Evolutionary conservation across 2,113 vertebrate genomes (phyloP), one percentile per base, ranked within the genome.

Genomic region (Forbesichthys papilliferus): DNA sequence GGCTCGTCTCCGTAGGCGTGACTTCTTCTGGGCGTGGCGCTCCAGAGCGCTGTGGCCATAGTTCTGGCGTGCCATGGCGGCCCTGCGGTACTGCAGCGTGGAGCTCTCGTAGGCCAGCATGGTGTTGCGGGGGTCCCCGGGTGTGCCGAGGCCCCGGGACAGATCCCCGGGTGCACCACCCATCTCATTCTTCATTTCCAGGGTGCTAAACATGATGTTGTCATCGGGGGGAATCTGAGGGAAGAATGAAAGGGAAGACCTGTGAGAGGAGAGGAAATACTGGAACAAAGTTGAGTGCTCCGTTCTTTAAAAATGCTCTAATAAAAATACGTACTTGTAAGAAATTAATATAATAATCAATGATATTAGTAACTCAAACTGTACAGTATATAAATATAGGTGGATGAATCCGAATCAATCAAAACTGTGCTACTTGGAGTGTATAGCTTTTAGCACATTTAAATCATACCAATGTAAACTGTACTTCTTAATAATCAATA

Each of bases 171-270:
- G 27, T 1, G 96, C 93, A 18, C 95, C 95, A 16, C 95, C 96
- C 96, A 99, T 98, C 89, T 99, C 98, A 0, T 99, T 99, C 90
- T 99, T 99, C 82, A 99, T 98, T 91, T 99, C 98, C 20, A 99
- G 93, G 0, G 95, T 96, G 90, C 95, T 97, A 90, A 99, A 93
- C 74, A 98, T 93, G 87, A 99, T 98, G 70, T 98, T 98, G 92
- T 99, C 98, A 0, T 99, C 96, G 0, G 97, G 94, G 66, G 96
- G 96, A 96, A 99, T 98, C 98, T 99, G 90, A 79, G 84, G 79
- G 80, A 56, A 67, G 67, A 84, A 79, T 78, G 64, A 87, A 69
- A 87, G 68, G 79, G 60, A 72, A 58, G 83, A 78, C 78, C 47
- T 80, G 85, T 86, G 79, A 90, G 56, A 73, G 49, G 82, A 84